phyloP scores from a whole-genome alignment of 2,113 vertebrate species.

The Phyllostomus hastatus region DNA sequence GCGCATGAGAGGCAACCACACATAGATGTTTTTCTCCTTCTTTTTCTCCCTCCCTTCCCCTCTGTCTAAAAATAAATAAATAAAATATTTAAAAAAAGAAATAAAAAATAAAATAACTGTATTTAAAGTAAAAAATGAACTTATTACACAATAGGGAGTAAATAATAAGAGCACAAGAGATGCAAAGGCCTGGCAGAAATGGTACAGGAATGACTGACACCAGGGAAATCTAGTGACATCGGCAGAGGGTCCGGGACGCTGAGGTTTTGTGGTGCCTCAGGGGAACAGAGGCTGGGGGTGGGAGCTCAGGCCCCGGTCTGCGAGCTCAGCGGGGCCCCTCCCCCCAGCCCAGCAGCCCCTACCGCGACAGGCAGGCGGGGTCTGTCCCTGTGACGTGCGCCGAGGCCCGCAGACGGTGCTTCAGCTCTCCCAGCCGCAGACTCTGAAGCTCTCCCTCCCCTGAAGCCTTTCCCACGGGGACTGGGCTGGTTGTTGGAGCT shows the following conservation, averaged over 20 bases:
- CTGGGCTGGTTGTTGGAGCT: too few species aligned
- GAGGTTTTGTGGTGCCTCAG: too few species aligned
- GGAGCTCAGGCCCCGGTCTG: too few species aligned
- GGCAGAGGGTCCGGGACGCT: too few species aligned
- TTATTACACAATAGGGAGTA: neutral
- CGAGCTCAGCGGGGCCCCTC: too few species aligned
- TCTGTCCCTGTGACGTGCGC: neutral
- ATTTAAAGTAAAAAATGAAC: neutral
- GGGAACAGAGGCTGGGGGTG: too few species aligned
- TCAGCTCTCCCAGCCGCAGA: neutral
- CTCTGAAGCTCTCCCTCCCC: neutral
- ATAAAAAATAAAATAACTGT: too few species aligned
- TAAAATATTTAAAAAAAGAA: too few species aligned
- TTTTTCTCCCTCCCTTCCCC: too few species aligned
- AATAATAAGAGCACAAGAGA: neutral
- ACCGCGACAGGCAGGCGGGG: neutral
- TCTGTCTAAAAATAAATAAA: too few species aligned
- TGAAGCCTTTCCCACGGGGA: neutral
- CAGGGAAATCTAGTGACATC: neutral
- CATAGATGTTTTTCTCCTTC: too few species aligned
- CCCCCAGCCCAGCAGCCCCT: neutral
- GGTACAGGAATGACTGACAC: neutral
- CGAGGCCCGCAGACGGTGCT: fast-evolving
- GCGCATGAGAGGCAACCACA: too few species aligned
- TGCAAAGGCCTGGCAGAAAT: neutral